A percentile compares a stretch with the other conserved stretches of the same genome.
Evolutionary conservation across 2,113 vertebrate species (phyloP).

Genomic region (Anarrhichthys ocellatus): DNA sequence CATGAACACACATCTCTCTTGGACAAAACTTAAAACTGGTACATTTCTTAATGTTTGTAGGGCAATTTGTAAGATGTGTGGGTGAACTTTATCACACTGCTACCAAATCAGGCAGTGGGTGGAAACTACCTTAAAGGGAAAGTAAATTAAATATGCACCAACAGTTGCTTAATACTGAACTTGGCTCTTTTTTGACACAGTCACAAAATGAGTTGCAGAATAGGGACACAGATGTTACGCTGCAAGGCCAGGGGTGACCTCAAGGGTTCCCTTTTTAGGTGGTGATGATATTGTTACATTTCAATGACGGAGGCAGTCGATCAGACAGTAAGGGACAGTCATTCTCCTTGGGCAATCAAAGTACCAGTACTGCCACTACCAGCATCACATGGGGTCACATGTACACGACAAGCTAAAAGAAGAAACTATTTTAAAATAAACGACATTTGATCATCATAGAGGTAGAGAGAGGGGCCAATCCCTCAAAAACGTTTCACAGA

Average conservation of each 20-base stretch:
- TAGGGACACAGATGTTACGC: neutral
- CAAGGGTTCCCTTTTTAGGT: too few relatives aligned
- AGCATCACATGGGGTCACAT: neutral
- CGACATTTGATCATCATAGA: neutral
- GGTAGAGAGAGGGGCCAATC: neutral
- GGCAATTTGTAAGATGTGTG: neutral
- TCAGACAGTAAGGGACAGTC: neutral
- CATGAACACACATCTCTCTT: conserved; percentile 9
- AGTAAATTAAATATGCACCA: neutral
- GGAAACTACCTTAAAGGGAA: neutral
- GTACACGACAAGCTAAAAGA: neutral
- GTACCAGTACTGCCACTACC: neutral
- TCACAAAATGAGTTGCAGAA: neutral
- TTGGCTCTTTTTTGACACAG: neutral
- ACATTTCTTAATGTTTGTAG: neutral
- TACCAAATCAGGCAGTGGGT: neutral
- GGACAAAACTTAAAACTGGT: neutral
- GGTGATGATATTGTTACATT: neutral
- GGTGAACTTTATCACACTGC: neutral
- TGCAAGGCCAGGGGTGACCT: too few relatives aligned
- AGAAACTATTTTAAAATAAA: neutral
- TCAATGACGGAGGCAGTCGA: neutral
- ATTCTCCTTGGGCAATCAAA: neutral
- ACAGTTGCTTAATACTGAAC: neutral
- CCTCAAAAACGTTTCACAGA: neutral